Evolutionary conservation across 92 coral and sea anemone species (phyloP).

Genomic region (Desmophyllum pertusum): DNA sequence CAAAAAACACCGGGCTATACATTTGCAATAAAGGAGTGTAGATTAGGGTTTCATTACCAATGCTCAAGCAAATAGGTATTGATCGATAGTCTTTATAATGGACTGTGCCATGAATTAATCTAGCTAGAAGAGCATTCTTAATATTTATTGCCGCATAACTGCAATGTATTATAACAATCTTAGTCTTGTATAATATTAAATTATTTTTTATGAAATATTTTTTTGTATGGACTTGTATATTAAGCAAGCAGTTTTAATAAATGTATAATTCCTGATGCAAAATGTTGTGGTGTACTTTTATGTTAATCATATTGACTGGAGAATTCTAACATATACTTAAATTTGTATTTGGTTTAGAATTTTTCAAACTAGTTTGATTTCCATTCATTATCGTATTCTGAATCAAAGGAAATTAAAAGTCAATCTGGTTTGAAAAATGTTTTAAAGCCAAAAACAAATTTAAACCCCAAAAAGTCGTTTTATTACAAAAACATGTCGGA

Average conservation of each 20-base stretch:
- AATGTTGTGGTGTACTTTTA: too few species aligned
- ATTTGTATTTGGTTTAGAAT: too few species aligned
- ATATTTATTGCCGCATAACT: constrained; percentile 33
- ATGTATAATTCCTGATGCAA: constrained; percentile 10
- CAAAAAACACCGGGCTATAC: neutral
- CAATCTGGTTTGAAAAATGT: too few species aligned
- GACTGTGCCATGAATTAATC: neutral
- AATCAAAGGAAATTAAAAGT: too few species aligned
- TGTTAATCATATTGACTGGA: neutral
- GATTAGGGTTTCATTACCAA: neutral
- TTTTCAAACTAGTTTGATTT: too few species aligned
- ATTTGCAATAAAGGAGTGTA: neutral
- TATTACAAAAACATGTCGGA: too few species aligned
- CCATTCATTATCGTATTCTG: too few species aligned
- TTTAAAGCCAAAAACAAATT: too few species aligned
- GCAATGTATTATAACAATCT: constrained; percentile 45
- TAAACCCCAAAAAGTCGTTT: too few species aligned
- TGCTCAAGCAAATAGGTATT: neutral
- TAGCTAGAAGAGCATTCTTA: constrained; percentile 11
- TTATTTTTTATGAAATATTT: constrained; percentile 51
- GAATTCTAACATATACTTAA: neutral
- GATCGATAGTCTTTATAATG: neutral
- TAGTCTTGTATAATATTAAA: constrained; percentile 44
- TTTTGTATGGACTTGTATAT: constrained; percentile 44
- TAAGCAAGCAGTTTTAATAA: constrained; percentile 33